Evolutionary conservation across 2,888 invertebrate genomes (phyloP), one percentile per base, ranked within the genome.

Genomic region (Podotricha telesiphe): DNA sequence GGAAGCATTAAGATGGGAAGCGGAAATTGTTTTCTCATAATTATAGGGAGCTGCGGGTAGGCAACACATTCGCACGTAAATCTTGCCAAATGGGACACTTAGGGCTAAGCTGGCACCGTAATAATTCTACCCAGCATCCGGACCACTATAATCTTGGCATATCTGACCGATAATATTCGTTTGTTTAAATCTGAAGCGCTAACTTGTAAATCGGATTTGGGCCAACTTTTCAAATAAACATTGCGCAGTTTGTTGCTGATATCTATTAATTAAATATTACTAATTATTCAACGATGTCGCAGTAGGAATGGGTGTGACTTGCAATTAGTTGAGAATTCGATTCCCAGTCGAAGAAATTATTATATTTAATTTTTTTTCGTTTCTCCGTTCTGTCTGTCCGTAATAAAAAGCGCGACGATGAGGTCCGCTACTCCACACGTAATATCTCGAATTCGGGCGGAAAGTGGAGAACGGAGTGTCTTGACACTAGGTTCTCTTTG

Each of bases 1-100:
- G 74, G 71, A 75, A 79, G 85, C 85, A 87, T 90, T 91, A 88
- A 89, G 88, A 91, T 87, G 90, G 87, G 88, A 83, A 84, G 84
- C 82, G 86, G 86, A 91, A 93, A 93, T 92, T 92, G 92, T 92
- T 92, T 93, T 90, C 92, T 92, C 92, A 93, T 92, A 91, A 93
- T 93, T 92, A 91, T 87, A 84, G 82, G 82, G 82, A 81, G 81
- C n/a, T n/a, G n/a, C n/a, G 74, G 82, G 83, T 82, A 22, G 34
- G 84, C 84, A 82, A 86, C 86, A 90, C 89, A 89, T 89, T 92
- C 88, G 88, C 88, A 88, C 90, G 91, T 93, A 93, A 92, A 93
- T 93, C 88, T 82, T 74, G 67, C 82, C 81, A 87, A 92, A 92
- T 92, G 93, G 93, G 93, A 90, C 92, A 88, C 82, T 86, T 85